phyloP scores from a whole-genome alignment of 1,140 invertebrate species.

The Drosophila truncata region DNA sequence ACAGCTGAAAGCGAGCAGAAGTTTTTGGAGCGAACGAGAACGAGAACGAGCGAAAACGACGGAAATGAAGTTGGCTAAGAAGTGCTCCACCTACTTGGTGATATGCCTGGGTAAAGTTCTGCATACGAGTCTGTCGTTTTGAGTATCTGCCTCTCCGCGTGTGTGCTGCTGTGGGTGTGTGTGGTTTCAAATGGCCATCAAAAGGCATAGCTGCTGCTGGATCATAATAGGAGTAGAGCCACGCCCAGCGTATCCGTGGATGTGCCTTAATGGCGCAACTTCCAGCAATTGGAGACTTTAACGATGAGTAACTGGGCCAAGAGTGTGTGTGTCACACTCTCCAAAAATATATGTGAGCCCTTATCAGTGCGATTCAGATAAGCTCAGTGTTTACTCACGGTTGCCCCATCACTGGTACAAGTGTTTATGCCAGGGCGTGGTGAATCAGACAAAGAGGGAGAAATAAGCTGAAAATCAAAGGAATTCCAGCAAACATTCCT shows the following conservation, averaged over 20 bases:
- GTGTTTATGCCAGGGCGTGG: conserved; percentile 47
- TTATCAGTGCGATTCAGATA: conserved; percentile 73
- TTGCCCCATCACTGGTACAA: conserved; percentile 33
- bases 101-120: conserved; percentile 81
- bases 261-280: conserved; percentile 34
- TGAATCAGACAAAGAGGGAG: conserved; percentile 18
- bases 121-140: conserved; percentile 20
- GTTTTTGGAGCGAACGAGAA: conserved; percentile 41
- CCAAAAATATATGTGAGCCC: conserved; percentile 62
- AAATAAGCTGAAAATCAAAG: not conserved
- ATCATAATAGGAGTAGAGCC: conserved; percentile 7
- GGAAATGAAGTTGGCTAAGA: conserved; percentile 80
- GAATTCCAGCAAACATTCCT: conserved; percentile 5
- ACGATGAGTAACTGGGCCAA: conserved; percentile 57
- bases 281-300: conserved; percentile 36
- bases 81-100: conserved; percentile 78
- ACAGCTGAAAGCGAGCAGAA: conserved; percentile 43
- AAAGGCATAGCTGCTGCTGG: conserved; percentile 11
- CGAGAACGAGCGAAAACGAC: conserved; percentile 43
- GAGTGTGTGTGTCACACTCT: conserved; percentile 62
- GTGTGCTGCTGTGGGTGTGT: conserved; percentile 3
- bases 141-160: conserved; percentile 16
- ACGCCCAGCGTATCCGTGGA: conserved; percentile 7
- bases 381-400: conserved; percentile 67
- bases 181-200: conserved; percentile 11